These are phyloP conservation scores for Sternotherus odoratus DNA, from an alignment of 2,797 vertebrate species.

Conservation along the genomic window DNA sequence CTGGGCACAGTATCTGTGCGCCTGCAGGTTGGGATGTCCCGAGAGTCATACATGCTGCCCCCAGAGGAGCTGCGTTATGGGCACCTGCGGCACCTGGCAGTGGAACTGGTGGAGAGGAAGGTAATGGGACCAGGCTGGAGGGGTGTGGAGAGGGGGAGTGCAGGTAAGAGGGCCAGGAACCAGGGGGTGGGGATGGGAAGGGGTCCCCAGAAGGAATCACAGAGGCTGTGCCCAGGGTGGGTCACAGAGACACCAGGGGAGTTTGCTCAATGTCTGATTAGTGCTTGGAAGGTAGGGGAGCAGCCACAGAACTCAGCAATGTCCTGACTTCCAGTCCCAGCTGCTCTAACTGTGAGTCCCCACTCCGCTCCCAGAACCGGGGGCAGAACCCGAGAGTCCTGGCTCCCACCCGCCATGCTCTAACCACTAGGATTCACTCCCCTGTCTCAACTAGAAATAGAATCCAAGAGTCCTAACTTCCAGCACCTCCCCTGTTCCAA, in stretches of 20 bases:
- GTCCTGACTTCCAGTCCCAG: not conserved
- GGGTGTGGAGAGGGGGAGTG: not conserved
- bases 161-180: not conserved
- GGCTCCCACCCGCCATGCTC: not conserved
- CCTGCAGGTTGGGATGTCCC: slow-evolving; percentile 37
- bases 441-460: not conserved
- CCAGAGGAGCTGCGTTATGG: not conserved
- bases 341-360: not conserved
- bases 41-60: slow-evolving; percentile 15
- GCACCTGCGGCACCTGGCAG: not conserved
- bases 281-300: not conserved
- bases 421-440: not conserved
- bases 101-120: slow-evolving; percentile 42
- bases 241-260: not conserved
- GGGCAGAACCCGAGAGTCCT: not conserved
- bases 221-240: not conserved
- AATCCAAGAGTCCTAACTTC: not conserved
- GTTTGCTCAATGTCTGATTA: not conserved
- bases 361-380: not conserved
- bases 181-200: not conserved
- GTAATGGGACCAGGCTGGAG: not conserved
- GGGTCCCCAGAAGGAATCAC: not conserved
- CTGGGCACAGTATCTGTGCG: slow-evolving; percentile 5
- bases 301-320: not conserved
- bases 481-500: not conserved